Evolutionary conservation across 2,888 invertebrate genomes (phyloP), one percentile per base, ranked within the genome.

Genomic region (Rhyacophila evoluta): DNA sequence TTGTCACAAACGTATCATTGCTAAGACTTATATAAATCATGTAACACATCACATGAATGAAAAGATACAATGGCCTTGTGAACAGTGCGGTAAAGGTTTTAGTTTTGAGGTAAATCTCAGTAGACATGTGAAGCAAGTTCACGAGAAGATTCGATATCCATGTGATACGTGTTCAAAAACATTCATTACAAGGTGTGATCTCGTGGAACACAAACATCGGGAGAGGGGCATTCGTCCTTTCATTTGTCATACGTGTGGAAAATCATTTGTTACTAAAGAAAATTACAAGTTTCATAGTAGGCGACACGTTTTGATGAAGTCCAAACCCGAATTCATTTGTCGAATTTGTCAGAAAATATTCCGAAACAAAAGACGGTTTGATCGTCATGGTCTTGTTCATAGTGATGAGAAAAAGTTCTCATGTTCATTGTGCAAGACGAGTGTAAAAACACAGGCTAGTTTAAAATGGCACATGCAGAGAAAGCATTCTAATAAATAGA

Each of bases 311-410:
- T 33, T 33, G 6, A 33, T 33, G 29, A 33, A 33, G 29, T 33
- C 29, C 6, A 2, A 6, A 6, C 29, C 29, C 29, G 29, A 33
- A 33, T 33, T 33, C 85, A 88, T 86, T 0, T 93, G 93, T 84
- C 87, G 87, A 36, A 85, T 88, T 25, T 93, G 93, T 85, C 90
- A 89, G 1, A 87, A 89, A 69, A 85, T 87, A 15, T 93, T 93
- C 86, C 86, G 92, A 0, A 91, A 92, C 82, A 91, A 91, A 36
- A 90, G 92, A 84, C 92, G 25, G 6, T 84, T 93, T 27, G 89
- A 88, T 83, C 86, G 89, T 74, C 93, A 93, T 83, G 86, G 86
- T 81, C 84, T 90, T 10, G 86, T 90, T 28, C 91, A 91, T 84
- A 89, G 87, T 0, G 88, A 90, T 80, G 88, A 88, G 8, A 90